These are phyloP conservation scores for Acronicta psi DNA, from an alignment of 2,888 invertebrate species.

Conservation along the genomic window DNA sequence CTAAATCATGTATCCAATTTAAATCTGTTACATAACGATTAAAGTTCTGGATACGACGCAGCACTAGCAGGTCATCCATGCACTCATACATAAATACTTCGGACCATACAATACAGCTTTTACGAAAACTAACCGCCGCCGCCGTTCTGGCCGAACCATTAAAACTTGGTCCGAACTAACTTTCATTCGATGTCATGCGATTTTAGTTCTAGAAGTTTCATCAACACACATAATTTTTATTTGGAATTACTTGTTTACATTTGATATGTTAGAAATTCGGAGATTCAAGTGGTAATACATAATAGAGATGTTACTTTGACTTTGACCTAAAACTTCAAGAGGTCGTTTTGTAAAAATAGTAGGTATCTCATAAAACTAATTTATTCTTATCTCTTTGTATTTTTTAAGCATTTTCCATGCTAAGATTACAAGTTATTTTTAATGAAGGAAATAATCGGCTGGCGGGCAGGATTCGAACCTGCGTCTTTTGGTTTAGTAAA, in stretches of 20 bases:
- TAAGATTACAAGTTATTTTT: too few species aligned
- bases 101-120: constrained; percentile 56
- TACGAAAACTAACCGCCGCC: constrained; percentile 61
- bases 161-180: constrained; percentile 64
- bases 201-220: constrained; percentile 41
- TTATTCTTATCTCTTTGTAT: too few species aligned
- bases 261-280: constrained; percentile 3
- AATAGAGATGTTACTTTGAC: not conserved
- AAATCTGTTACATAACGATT: constrained; percentile 50
- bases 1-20: constrained; percentile 41
- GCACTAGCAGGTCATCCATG: constrained; percentile 50
- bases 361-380: not conserved
- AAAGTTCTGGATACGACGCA: constrained; percentile 50
- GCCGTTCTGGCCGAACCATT: constrained; percentile 59
- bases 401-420: too few species aligned
- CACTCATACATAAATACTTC: constrained; percentile 51
- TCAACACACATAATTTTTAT: constrained; percentile 23
- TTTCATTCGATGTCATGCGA: constrained; percentile 59
- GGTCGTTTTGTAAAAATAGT: not conserved
- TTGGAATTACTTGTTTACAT: constrained; percentile 3
- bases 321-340: not conserved
- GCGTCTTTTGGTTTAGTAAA: too few species aligned
- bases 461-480: too few species aligned
- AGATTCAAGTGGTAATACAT: not conserved
- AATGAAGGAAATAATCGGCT: too few species aligned